These are phyloP conservation scores for Grammomys surdaster DNA, from an alignment of 2,113 vertebrate genomes.

Conservation along the genomic window DNA sequence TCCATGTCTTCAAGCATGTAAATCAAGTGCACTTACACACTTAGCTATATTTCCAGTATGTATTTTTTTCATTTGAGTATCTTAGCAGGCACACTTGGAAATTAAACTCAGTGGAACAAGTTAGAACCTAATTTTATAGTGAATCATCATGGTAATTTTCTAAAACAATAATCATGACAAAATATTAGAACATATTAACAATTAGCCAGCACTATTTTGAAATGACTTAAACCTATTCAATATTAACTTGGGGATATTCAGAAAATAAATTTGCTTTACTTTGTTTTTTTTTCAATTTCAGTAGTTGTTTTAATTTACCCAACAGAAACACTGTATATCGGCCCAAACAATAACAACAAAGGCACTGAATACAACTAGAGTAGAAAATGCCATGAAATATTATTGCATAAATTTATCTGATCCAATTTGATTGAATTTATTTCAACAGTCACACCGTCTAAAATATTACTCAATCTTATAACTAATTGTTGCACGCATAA, in stretches of 20 bases:
- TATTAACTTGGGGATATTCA: not conserved
- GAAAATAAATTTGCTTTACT: not conserved
- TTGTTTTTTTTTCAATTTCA: not conserved
- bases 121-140: not conserved
- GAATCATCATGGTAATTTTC: not conserved
- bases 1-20: not conserved
- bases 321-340: conserved; percentile 15
- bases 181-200: conserved; percentile 44
- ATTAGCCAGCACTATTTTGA: not conserved
- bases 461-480: conserved; percentile 51
- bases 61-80: not conserved
- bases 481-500: not conserved
- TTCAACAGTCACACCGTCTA: conserved; percentile 17
- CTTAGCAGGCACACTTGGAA: not conserved
- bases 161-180: not conserved
- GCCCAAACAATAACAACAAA: conserved; percentile 33
- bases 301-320: conserved; percentile 36
- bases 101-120: not conserved
- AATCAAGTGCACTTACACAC: not conserved
- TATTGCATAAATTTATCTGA: conserved; percentile 56
- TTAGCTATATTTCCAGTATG: not conserved
- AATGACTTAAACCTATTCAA: not conserved
- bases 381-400: not conserved
- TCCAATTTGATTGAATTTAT: conserved; percentile 58
- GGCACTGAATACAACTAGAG: not conserved